A percentile compares a stretch with the other conserved stretches of the same genome.
Conservation (phyloP, 37 sponge, comb jelly and placozoan species). For the Ephydatia muelleri region DNA sequence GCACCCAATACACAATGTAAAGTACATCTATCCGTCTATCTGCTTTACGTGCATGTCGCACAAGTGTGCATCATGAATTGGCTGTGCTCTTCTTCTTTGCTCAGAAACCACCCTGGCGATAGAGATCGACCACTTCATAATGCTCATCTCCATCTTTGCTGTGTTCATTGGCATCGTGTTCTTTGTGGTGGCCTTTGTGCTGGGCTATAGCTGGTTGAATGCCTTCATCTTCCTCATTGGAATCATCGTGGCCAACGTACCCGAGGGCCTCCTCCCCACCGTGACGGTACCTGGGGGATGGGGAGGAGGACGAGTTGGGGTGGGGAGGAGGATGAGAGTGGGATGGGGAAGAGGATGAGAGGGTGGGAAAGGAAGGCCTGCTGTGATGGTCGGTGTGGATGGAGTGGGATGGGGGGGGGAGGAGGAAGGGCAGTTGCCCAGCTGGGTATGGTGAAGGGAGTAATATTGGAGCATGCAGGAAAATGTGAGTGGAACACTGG, state of each 20-base stretch:
- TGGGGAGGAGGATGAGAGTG: background rate
- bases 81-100: background rate
- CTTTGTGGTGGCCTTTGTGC: conserved; percentile 72
- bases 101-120: conserved; percentile 91
- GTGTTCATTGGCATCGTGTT: conserved; percentile 83
- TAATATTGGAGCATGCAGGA: too few species aligned
- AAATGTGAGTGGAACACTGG: too few species aligned
- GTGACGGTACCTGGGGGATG: conserved; percentile 97
- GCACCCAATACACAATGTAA: too few species aligned
- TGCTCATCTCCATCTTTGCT: conserved; percentile 88
- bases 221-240: conserved; percentile 93
- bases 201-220: conserved; percentile 74
- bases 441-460: too few species aligned
- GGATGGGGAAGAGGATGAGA: background rate
- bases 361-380: too few species aligned
- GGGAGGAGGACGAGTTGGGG: conserved; percentile 2
- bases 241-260: conserved; percentile 97
- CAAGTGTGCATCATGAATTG: too few species aligned
- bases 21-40: too few species aligned
- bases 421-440: too few species aligned
- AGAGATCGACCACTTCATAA: conserved; percentile 93
- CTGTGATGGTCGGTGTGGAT: too few species aligned
- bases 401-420: too few species aligned
- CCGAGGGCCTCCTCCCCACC: conserved; percentile 97
- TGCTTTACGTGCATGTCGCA: too few species aligned